Conservation (phyloP, 2,888 invertebrate genomes). For the Xylota sylvarum region DNA sequence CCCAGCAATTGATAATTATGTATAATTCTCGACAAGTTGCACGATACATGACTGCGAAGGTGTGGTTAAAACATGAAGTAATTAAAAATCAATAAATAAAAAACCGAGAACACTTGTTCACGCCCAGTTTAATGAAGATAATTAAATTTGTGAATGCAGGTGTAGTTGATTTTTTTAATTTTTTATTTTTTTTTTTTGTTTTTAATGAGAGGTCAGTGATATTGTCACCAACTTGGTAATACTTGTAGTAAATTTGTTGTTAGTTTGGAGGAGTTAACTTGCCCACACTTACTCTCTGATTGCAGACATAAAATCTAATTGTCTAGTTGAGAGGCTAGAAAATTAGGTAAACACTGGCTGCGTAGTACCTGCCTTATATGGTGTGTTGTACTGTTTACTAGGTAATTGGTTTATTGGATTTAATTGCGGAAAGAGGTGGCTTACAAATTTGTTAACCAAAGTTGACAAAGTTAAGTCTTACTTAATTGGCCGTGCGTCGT, state of each 20-base stretch:
- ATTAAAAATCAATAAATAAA: conserved; percentile 73
- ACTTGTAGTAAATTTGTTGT: background rate
- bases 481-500: no score
- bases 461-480: no score
- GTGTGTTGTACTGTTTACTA: no score
- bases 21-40: conserved; percentile 27
- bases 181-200: background rate
- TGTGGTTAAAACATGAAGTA: conserved; percentile 55
- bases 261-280: background rate
- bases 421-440: no score
- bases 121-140: conserved; percentile 58
- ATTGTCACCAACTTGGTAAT: conserved; percentile 20
- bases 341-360: background rate
- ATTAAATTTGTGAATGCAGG: conserved; percentile 24
- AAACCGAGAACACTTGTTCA: conserved; percentile 41
- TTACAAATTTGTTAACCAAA: no score
- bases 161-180: background rate
- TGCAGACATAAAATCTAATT: background rate
- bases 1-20: conserved; percentile 57
- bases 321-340: background rate
- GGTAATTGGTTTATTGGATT: no score
- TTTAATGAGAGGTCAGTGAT: conserved; percentile 15
- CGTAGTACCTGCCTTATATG: no score
- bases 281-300: background rate
- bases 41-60: conserved; percentile 43